Conservation (phyloP, 2,888 invertebrate genomes). For the Pinctada fucata region DNA sequence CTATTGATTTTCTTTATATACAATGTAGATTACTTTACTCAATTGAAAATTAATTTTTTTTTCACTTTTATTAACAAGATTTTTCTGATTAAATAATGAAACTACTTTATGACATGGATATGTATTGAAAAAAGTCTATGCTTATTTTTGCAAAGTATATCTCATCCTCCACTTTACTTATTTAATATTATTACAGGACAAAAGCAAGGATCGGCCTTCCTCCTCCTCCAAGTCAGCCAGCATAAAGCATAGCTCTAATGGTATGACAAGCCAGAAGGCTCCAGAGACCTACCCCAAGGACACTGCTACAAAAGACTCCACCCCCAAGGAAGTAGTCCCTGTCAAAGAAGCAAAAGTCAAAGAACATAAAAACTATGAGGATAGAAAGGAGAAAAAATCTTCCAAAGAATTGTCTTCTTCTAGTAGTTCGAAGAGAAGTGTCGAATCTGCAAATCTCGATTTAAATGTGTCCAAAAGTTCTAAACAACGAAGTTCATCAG, state of each 20-base stretch:
- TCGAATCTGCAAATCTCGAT: conserved; percentile 32
- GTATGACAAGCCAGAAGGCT: neutral
- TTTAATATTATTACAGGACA: too few relatives aligned
- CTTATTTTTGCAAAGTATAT: too few relatives aligned
- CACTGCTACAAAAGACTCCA: neutral
- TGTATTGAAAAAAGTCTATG: too few relatives aligned
- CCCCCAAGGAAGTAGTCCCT: neutral
- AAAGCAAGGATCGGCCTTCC: too few relatives aligned
- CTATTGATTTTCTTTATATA: too few relatives aligned
- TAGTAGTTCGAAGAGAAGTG: conserved; percentile 33
- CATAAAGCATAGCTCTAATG: neutral
- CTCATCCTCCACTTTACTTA: too few relatives aligned
- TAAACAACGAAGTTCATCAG: conserved; percentile 45
- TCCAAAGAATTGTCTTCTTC: conserved; percentile 39
- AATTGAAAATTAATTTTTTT: too few relatives aligned
- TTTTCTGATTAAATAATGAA: too few relatives aligned
- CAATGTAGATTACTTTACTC: too few relatives aligned
- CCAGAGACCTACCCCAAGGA: neutral
- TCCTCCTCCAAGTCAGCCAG: neutral
- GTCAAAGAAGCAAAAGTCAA: conserved; percentile 5
- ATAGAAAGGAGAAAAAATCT: conserved; percentile 38
- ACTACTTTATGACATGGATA: too few relatives aligned
- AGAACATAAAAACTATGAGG: conserved; percentile 33
- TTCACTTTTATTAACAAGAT: too few relatives aligned
- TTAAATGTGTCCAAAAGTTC: conserved; percentile 46